These are phyloP conservation scores for Tokudaia muenninki DNA, from an alignment of 2,797 vertebrate species.

Conservation along the genomic window DNA sequence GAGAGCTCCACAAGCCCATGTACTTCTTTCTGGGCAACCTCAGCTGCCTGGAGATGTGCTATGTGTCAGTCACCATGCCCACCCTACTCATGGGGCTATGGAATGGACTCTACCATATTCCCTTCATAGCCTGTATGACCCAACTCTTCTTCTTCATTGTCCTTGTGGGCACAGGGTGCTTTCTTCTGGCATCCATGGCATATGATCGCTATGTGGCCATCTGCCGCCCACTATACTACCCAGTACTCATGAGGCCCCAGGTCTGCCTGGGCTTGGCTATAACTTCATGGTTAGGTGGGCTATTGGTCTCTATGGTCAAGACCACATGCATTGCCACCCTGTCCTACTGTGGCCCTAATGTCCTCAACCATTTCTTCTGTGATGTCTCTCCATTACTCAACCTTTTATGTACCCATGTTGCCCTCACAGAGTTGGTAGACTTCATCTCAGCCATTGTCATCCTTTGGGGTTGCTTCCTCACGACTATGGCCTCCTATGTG, in stretches of 20 bases:
- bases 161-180: constrained; percentile 12
- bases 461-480: constrained; percentile 56
- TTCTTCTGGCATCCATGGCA: constrained; percentile 68
- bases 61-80: constrained; percentile 61
- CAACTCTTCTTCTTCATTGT: constrained; percentile 64
- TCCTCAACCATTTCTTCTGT: constrained; percentile 80
- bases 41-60: constrained; percentile 64
- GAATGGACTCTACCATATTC: not conserved
- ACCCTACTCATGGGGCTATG: constrained; percentile 47
- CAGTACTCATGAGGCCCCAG: constrained; percentile 53
- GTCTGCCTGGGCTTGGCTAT: constrained; percentile 53
- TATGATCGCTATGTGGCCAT: constrained; percentile 59
- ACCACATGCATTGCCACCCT: constrained; percentile 54
- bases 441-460: constrained; percentile 66
- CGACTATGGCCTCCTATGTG: constrained; percentile 15
- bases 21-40: constrained; percentile 70
- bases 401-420: constrained; percentile 72
- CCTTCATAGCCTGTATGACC: constrained; percentile 39
- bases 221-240: constrained; percentile 62
- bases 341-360: constrained; percentile 75
- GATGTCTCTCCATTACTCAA: constrained; percentile 77
- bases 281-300: constrained; percentile 63
- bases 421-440: constrained; percentile 71
- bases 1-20: constrained; percentile 61
- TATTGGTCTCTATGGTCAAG: constrained; percentile 54